Evolutionary conservation across 2,797 vertebrate genomes (phyloP), one percentile per base, ranked within the genome.

Genomic region (Argentina silus): DNA sequence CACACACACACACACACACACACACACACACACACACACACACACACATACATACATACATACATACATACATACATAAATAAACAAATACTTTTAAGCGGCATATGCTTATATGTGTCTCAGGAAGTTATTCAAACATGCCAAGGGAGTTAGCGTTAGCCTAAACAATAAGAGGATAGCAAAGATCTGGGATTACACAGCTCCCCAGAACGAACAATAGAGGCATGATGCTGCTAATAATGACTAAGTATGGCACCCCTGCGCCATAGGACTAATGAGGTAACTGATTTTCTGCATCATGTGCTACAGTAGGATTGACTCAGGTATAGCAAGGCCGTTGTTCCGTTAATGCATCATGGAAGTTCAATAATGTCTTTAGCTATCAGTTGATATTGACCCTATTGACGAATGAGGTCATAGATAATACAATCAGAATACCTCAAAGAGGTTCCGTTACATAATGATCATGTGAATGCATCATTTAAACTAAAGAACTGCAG

Each of bases 71-170:
- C 36, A 19, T 50, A 57, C 75, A 61, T 73, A 68, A 79, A 76
- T 70, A 47, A n/a, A 68, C 71, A 72, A 59, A 17, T 9, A 21
- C 48, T 75, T 15, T 82, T 75, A 79, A 86, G 79, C 87, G 85
- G 79, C 81, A 81, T 90, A 88, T 89, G 89, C 84, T 88, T 84
- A 89, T 80, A 78, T 74, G 23, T 83, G 84, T 86, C 81, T 88
- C 86, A 86, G 83, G 85, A 87, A 83, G 88, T 86, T 88, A 84
- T 89, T 87, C 78, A 77, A 82, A 82, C 75, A 59, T 83, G 79
- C 78, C 84, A 85, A 79, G 81, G 83, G 78, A 80, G 79, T 73
- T 57, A 0, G 57, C 57, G 85, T 81, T 79, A 87, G 86, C 78
- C 89, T 84, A 78, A 86, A 89, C 87, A 92, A 86, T 83, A 81